Base-by-base conservation (phyloP, 2,888 invertebrate genomes). In the Stenoptilia bipunctidactyla region DNA sequence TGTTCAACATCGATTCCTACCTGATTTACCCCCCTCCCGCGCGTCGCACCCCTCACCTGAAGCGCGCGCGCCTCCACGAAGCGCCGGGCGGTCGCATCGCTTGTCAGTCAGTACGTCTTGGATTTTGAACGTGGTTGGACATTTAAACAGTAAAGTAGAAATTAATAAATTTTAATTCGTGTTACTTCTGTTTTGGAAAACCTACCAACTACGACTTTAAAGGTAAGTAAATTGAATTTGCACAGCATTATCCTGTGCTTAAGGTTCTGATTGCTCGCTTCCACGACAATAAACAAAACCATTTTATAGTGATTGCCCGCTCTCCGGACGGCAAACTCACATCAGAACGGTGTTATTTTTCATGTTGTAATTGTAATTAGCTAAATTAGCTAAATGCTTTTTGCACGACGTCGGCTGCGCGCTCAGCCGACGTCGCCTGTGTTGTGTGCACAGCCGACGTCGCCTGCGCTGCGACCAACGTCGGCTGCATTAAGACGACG, bases 81-180 rank as follows among this genome's bases (percentile, higher is more conserved):
- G 30, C 9, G 30, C n/a, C 30, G 12, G 30, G 30, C 30, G 30
- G 3, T 30, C 10, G 30, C 30, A 12, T 12, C 12, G 20, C 20
- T 30, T n/a, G 30, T 30, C n/a, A n/a, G n/a, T n/a, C 30, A 30
- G 30, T 30, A 30, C 30, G 30, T 30, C 30, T 30, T 30, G 30
- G 10, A 30, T 30, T 30, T 30, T 30, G 4, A 12, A 30, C 30
- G 30, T 30, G 30, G 9, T 30, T 20, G 20, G 20, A 20, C 20
- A 20, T 20, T 3, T 20, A 20, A n/a, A n/a, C 30, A 30, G n/a
- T 30, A 12, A 8, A 30, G n/a, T 12, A 30, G n/a, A 30, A 30
- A 12, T 30, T 9, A 30, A 30, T 12, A 30, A 10, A 30, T 30
- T 8, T 30, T 30, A 30, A 30, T 30, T 30, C 20, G 20, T 20